Conservation (phyloP, 2,797 vertebrate species). For the Sebastes iracundus region DNA sequence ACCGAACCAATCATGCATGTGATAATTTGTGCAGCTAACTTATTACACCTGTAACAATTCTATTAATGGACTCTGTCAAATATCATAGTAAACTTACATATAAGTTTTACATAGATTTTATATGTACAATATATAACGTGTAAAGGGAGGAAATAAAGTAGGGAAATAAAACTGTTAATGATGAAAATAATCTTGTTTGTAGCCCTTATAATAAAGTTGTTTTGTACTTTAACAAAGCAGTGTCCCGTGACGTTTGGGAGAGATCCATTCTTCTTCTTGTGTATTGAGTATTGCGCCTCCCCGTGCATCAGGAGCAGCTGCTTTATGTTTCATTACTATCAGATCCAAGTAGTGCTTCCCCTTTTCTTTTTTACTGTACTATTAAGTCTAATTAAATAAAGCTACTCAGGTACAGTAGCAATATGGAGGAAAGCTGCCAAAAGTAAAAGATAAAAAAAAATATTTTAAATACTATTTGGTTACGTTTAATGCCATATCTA, state of each 20-base stretch:
- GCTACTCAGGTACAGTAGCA: not conserved
- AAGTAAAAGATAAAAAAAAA: too few species aligned
- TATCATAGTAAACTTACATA: not conserved
- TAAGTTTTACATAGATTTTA: not conserved
- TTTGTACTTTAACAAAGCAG: not conserved
- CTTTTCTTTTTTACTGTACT: not conserved
- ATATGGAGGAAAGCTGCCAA: too few species aligned
- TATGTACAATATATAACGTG: too few species aligned
- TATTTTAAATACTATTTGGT: too few species aligned
- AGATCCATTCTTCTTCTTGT: not conserved
- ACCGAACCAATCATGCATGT: not conserved
- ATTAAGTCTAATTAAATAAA: not conserved
- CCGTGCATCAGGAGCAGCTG: not conserved
- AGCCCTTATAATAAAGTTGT: not conserved
- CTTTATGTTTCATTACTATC: not conserved
- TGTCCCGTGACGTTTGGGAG: not conserved
- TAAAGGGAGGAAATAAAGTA: not conserved
- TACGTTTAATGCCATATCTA: too few species aligned
- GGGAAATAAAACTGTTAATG: not conserved
- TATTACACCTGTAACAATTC: not conserved
- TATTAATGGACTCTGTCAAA: not conserved
- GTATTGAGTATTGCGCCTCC: not conserved
- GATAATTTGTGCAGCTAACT: not conserved
- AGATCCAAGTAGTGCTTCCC: not conserved
- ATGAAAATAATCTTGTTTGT: not conserved